Conservation (phyloP, 2,888 invertebrate genomes). For the Hydrotaea diabolus region DNA sequence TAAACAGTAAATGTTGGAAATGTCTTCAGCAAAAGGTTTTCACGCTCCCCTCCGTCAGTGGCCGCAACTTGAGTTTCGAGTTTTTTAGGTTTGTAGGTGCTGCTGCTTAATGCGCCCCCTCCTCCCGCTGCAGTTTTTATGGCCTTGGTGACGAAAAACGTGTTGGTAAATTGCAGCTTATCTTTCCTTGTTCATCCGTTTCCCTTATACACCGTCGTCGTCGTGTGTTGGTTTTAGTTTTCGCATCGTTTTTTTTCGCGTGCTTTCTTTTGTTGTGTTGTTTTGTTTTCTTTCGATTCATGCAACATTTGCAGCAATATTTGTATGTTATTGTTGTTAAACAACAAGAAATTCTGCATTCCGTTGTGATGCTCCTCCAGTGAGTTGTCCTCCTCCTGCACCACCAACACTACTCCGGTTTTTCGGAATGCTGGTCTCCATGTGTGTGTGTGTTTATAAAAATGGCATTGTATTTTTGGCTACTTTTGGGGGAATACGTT, state of each 20-base stretch:
- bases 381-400: not conserved
- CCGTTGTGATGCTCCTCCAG: not conserved
- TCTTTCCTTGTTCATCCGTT: too few relatives aligned
- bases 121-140: not conserved
- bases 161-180: not conserved
- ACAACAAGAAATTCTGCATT: conserved; percentile 31
- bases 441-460: conserved; percentile 10
- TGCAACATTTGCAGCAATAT: conserved; percentile 54
- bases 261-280: not conserved
- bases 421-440: not conserved
- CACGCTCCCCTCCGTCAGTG: not conserved
- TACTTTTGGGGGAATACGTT: conserved; percentile 31
- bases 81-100: conserved; percentile 20
- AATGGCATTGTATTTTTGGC: conserved; percentile 53
- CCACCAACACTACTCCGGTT: not conserved
- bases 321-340: conserved; percentile 26
- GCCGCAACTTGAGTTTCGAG: not conserved
- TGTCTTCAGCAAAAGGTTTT: not conserved
- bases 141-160: conserved; percentile 27
- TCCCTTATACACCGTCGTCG: not conserved
- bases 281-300: conserved; percentile 20
- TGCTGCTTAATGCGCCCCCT: not conserved
- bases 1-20: conserved; percentile 22
- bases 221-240: not conserved
- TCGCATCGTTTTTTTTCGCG: not conserved